phyloP scores from a whole-genome alignment of 2,888 invertebrate species.

The Xanthia togata region DNA sequence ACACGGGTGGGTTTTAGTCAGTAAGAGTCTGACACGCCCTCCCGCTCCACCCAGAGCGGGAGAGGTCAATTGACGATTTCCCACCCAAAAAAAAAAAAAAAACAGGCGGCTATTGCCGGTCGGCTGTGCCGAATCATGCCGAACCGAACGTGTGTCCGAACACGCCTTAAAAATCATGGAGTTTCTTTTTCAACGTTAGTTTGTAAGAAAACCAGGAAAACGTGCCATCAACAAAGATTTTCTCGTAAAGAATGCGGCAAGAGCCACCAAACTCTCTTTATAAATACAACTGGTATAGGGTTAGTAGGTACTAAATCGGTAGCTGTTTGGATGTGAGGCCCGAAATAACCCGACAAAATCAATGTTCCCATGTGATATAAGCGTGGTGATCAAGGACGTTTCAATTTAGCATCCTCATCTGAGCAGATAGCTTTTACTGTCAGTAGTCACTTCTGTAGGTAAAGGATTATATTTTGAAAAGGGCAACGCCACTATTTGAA shows the following conservation, averaged over 20 bases:
- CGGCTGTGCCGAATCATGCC: neutral
- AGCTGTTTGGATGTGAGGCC: constrained; percentile 59
- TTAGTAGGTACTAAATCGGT: constrained; percentile 56
- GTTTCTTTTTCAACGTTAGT: neutral
- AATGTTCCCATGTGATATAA: constrained; percentile 67
- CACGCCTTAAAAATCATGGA: neutral
- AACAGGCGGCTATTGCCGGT: neutral
- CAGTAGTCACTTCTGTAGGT: neutral
- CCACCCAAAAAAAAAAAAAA: too few species aligned
- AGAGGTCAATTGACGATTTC: too few species aligned
- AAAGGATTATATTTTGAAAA: neutral
- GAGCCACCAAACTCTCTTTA: constrained; percentile 40
- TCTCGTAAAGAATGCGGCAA: constrained; percentile 36
- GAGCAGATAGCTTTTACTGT: neutral
- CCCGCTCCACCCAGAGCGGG: too few species aligned
- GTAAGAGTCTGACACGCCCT: too few species aligned
- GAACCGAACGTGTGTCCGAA: neutral
- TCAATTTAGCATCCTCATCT: constrained; percentile 31
- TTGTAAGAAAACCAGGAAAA: neutral
- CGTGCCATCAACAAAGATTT: constrained; percentile 2
- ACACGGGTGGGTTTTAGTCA: too few species aligned
- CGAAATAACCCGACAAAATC: constrained; percentile 72
- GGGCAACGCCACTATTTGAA: neutral
- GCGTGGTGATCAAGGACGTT: constrained; percentile 28
- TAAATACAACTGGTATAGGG: constrained; percentile 63